Evolutionary conservation across 2,113 vertebrate species (phyloP), one percentile per base, ranked within the genome.

Genomic region (Baryphthengus martii): DNA sequence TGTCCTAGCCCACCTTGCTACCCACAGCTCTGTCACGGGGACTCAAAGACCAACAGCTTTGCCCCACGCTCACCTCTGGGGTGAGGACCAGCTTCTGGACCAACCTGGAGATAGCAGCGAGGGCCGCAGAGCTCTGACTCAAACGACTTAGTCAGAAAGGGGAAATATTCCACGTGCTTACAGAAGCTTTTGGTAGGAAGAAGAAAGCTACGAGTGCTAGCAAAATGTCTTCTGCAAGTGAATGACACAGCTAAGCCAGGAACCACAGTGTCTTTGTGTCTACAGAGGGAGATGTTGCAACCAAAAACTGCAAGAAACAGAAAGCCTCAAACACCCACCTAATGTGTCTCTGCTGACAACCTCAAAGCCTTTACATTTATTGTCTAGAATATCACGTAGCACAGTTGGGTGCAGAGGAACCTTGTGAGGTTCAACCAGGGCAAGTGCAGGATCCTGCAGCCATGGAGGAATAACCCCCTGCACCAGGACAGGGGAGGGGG

Each of bases 81-180:
- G 4, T 1, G 1, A 74, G 61, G 66, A 40, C 7, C 3, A 1
- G 53, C 56, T 50, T 21, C 0, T 0, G 47, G 83, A 61, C 11
- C 39, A 61, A 11, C 16, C 45, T 28, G 23, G 35, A 61, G 33
- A n/a, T 37, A 56, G 47, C 86, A 79, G 53, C 0, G 0, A 85
- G 55, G 29, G 75, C 50, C 73, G 42, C 45, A 67, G 61, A 74
- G 55, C 67, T 67, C 47, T 25, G 55, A 58, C 23, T 62, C 23
- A 14, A 8, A 24, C 7, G 33, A 47, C 37, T 79, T 39, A 33
- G 44, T 6, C 85, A 76, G 52, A 72, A 56, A 63, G 19, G n/a
- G 49, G 31, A 33, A 50, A 49, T 24, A 66, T 35, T 71, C 29
- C 31, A 19, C 26, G 5, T 7, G 6, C 72, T 31, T 7, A 37